Percentiles rank a stretch among this genome's conserved stretches.
phyloP scores from a whole-genome alignment of 1,140 invertebrate species.

The Ips typographus region DNA sequence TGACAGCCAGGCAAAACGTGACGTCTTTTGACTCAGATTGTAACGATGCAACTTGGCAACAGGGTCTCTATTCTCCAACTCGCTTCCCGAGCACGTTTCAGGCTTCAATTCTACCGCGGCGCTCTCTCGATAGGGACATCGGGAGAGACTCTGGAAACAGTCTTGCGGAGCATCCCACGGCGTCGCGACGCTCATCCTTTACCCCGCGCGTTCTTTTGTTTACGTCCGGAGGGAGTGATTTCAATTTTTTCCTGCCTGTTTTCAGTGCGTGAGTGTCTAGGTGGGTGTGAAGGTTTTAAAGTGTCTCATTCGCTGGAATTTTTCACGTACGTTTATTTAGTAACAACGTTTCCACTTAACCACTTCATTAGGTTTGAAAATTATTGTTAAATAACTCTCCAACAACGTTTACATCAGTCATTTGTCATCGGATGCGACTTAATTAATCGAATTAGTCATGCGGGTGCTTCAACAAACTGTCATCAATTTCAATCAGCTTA shows the following conservation, averaged over 20 bases:
- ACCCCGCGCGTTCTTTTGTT: conserved; percentile 4
- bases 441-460: conserved; percentile 5
- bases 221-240: not conserved
- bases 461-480: conserved; percentile 4
- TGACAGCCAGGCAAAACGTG: too few relatives aligned
- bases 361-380: too few relatives aligned
- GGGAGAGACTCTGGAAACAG: not conserved
- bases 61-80: not conserved
- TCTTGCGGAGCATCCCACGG: conserved; percentile 11
- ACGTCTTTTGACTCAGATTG: too few relatives aligned
- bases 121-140: conserved; percentile 4
- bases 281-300: too few relatives aligned
- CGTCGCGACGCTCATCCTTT: conserved; percentile 3
- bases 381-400: too few relatives aligned
- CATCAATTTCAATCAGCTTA: conserved; percentile 2
- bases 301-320: too few relatives aligned
- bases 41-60: too few relatives aligned
- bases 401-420: not conserved
- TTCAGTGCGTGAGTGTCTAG: too few relatives aligned
- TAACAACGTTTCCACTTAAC: too few relatives aligned
- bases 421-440: not conserved
- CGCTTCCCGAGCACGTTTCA: not conserved
- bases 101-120: not conserved
- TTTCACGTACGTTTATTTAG: too few relatives aligned
- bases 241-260: not conserved